phyloP scores from a whole-genome alignment of 2,113 vertebrate species.

The Dolichotis patagonum region DNA sequence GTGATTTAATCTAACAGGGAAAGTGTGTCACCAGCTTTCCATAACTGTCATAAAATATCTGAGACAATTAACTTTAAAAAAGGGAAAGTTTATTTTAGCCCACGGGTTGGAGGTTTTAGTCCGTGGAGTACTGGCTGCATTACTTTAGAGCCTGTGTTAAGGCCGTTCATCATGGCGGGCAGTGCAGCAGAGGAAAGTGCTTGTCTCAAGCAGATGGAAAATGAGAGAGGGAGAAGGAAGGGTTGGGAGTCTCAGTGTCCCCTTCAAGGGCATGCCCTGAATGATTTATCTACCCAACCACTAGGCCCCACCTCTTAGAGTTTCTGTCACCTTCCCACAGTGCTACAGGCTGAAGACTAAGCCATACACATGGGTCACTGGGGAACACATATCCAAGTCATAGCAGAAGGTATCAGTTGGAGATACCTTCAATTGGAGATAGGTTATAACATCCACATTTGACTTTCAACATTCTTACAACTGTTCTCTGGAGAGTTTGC shows the following conservation, averaged over 20 bases:
- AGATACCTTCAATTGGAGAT: not conserved
- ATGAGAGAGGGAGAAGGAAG: not conserved
- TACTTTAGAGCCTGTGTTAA: not conserved
- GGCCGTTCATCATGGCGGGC: no score
- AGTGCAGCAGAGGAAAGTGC: not conserved
- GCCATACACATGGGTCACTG: not conserved
- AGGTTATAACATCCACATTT: not conserved
- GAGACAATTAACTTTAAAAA: not conserved
- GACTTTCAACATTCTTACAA: not conserved
- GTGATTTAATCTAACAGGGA: not conserved
- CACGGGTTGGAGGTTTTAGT: not conserved
- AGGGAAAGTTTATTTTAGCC: not conserved
- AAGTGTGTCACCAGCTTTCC: not conserved
- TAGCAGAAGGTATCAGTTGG: not conserved
- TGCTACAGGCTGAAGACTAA: not conserved
- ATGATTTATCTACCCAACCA: not conserved
- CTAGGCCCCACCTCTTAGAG: not conserved
- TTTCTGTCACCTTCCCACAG: not conserved
- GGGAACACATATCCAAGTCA: not conserved
- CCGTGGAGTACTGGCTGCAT: not conserved
- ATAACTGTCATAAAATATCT: not conserved
- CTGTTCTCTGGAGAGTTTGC: not conserved
- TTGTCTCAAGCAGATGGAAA: not conserved
- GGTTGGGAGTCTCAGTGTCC: accelerated
- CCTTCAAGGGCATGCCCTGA: not conserved